Base-by-base conservation (phyloP, 2,113 vertebrate genomes). In the Lutjanus erythropterus region DNA sequence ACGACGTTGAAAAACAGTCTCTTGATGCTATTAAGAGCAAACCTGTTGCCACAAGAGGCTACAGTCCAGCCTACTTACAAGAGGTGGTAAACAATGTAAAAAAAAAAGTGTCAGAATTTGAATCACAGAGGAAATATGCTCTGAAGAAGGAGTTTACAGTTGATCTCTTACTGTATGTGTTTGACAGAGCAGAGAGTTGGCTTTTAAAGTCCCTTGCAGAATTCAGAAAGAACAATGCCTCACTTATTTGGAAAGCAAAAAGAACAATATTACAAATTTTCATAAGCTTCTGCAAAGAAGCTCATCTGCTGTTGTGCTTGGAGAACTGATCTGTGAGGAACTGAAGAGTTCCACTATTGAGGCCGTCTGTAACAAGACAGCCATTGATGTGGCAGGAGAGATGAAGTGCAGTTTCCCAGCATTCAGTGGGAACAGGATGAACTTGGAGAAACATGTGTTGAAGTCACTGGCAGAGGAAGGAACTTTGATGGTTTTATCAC, bases 391-490 rank as follows among this genome's bases (percentile, higher is more conserved):
- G 0, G 87, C 93, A 31, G 71, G 25, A 5, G 85, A 93, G 5
- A 94, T 96, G 83, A 56, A 2, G 74, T 1, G 21, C 33, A 91
- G 39, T 39, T 21, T 65, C 42, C 55, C 87, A 9, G 90, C 90
- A 16, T 96, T 96, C 83, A 65, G 0, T 12, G 92, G 88, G 60
- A 96, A 88, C 64, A 91, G 94, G 27, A 44, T 81, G 50, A 92
- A 89, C 29, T 82, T 96, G 55, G 96, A 96, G 60, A 89, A 91
- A 44, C 90, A 92, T 75, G 84, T 96, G 39, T 86, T 96, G 61
- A 92, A 47, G 46, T 89, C 84, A 29, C 79, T 96, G 42, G 95
- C 95, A 61, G 6, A 95, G 58, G 47, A 95, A 23, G 93, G 47
- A 77, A 90, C 0, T 96, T 96, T 91, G 37, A 76, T 8, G 49